Evolutionary conservation across 1,140 invertebrate species (phyloP), one percentile per base, ranked within the genome.

Genomic region (Cydia pomonella): DNA sequence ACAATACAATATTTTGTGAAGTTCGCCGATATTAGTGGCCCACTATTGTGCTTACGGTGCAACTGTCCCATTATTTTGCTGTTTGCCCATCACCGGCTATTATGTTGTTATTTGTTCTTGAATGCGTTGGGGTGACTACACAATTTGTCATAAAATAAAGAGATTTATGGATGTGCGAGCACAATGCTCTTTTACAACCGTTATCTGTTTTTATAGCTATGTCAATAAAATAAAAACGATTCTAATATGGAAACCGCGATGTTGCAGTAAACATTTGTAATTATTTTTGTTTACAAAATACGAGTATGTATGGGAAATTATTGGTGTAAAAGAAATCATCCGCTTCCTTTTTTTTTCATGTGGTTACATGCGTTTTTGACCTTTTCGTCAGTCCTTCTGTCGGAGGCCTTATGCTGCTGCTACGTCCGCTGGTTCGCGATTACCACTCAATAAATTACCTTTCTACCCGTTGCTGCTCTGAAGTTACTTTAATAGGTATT

Each of bases 141-240:
- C 90, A 87, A 91, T 92, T 91, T 92, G 89, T 92, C 88, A 92
- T 92, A 92, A 91, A 92, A 91, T 91, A 91, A 89, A 92, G 88
- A 91, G 89, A 92, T 92, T 92, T 92, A 92, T 92, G 80, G 86
- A 82, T 69, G 78, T 82, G 83, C 85, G 85, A 84, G 85, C 82
- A 88, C 84, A 87, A 81, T 80, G 75, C 87, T 90, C 84, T 86
- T 84, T 90, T 86, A 84, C 85, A 86, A 86, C 88, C 84, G 87
- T 89, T 90, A 92, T 86, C 83, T 83, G 88, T 87, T 88, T 92
- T 92, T 91, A 91, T 89, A 83, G 85, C 84, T 73, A 83, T 88
- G 90, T 90, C 91, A 92, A 90, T 82, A 79, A 81, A 81, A 85
- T 90, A 87, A 87, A 87, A 87, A 82, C 80, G 79, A 89, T 59